Conservation (phyloP, 2,113 vertebrate species). For the Copsychus sechellarum region DNA sequence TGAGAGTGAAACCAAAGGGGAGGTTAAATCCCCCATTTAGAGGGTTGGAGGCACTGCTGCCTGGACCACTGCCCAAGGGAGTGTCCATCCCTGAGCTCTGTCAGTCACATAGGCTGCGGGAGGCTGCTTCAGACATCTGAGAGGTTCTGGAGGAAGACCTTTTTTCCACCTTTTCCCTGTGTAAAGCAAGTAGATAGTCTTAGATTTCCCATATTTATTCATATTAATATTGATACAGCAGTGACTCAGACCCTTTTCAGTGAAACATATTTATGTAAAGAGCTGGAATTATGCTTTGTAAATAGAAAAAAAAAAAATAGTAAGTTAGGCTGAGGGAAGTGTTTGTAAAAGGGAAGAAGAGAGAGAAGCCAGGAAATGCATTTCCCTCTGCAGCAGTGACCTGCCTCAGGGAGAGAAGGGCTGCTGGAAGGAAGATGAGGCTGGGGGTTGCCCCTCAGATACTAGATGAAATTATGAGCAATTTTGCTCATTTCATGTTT, state of each 20-base stretch:
- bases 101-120: background rate
- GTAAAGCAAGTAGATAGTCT: background rate
- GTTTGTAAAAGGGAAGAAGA: background rate
- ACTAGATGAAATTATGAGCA: background rate
- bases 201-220: background rate
- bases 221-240: background rate
- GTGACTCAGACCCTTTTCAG: background rate
- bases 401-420: background rate
- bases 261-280: background rate
- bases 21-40: background rate
- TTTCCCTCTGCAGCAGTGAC: background rate
- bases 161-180: background rate
- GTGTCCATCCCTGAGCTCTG: fast-evolving
- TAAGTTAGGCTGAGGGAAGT: background rate
- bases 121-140: background rate
- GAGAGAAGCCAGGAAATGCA: background rate
- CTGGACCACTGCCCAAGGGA: background rate
- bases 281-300: background rate
- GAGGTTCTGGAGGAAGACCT: background rate
- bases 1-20: background rate
- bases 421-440: background rate
- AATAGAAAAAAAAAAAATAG: background rate
- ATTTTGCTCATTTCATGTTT: background rate
- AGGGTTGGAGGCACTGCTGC: background rate
- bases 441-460: background rate